These are phyloP conservation scores for Sebastes umbrosus DNA, from an alignment of 2,797 vertebrate genomes.

Conservation along the genomic window DNA sequence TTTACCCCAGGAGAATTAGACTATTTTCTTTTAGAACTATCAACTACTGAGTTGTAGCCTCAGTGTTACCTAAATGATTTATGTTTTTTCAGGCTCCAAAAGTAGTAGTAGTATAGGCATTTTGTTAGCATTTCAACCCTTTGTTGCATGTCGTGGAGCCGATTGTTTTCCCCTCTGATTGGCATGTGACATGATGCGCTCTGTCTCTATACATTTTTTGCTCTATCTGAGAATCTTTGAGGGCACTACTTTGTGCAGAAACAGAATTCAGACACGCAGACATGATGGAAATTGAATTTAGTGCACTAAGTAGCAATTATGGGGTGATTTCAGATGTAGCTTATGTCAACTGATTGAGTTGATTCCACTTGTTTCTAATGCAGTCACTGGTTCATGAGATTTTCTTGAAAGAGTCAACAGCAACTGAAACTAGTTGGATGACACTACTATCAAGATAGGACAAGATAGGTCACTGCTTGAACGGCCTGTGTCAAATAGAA, in stretches of 20 bases:
- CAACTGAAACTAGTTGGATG: background rate
- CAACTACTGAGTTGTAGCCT: too few species aligned
- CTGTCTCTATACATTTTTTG: background rate
- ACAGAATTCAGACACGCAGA: too few species aligned
- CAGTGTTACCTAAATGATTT: too few species aligned
- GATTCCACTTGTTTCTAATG: background rate
- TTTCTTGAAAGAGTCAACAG: background rate
- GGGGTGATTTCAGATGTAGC: background rate
- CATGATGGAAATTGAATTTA: background rate
- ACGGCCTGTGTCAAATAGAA: background rate
- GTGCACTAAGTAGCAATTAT: background rate
- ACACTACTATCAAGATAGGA: background rate
- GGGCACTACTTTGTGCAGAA: background rate
- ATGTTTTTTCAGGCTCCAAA: too few species aligned
- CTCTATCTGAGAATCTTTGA: background rate
- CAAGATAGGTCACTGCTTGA: background rate
- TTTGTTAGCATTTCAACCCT: too few species aligned
- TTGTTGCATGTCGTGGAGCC: too few species aligned
- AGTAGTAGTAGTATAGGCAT: too few species aligned
- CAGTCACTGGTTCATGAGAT: background rate
- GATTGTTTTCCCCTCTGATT: too few species aligned
- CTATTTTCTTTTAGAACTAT: too few species aligned
- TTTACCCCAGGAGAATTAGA: too few species aligned
- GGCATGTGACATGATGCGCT: too few species aligned
- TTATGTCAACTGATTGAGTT: background rate